A percentile compares a stretch with the other conserved stretches of the same genome.
Evolutionary conservation across 1,140 invertebrate genomes (phyloP).

Genomic region (Drosophila kanapiae): DNA sequence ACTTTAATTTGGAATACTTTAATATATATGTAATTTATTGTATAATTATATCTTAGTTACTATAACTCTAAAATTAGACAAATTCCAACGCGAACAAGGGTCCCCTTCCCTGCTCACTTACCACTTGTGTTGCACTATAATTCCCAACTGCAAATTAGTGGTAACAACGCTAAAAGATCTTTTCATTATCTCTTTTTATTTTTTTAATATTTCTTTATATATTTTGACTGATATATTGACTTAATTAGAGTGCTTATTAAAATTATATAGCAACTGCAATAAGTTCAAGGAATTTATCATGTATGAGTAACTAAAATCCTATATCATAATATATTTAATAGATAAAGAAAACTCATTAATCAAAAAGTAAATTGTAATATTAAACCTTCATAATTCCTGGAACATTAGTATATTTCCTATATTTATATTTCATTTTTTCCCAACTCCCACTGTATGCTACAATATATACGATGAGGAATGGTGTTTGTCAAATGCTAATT

Average conservation of each 20-base stretch:
- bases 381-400: neutral
- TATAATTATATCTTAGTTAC: neutral
- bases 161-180: too few species aligned
- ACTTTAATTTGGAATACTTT: too few species aligned
- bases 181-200: too few species aligned
- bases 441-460: constrained; percentile 20
- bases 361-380: neutral
- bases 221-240: neutral
- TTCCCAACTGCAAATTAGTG: neutral
- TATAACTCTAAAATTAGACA: neutral
- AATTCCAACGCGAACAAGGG: too few species aligned
- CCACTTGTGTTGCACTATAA: neutral
- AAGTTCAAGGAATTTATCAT: neutral
- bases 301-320: too few species aligned
- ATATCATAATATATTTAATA: too few species aligned
- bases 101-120: neutral
- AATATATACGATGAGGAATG: constrained; percentile 33
- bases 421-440: too few species aligned
- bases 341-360: neutral
- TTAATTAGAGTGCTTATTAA: neutral
- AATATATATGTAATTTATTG: too few species aligned
- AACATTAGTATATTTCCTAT: too few species aligned
- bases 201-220: too few species aligned
- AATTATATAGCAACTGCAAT: neutral
- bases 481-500: constrained; percentile 74